Evolutionary conservation across 2,113 vertebrate genomes (phyloP).

Genomic region (Cyprinodon tularosa): DNA sequence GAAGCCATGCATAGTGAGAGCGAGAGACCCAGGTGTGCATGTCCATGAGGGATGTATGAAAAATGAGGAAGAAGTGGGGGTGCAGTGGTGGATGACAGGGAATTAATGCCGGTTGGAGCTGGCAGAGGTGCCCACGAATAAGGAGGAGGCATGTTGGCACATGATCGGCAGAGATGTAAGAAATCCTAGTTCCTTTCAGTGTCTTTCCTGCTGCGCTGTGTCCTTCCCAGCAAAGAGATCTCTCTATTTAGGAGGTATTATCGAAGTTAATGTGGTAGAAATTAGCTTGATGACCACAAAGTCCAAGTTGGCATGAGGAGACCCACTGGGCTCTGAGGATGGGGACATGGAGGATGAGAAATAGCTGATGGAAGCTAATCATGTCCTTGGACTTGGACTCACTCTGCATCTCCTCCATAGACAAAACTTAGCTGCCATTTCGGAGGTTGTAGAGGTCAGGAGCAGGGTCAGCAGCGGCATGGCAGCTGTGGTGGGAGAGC

Average conservation of each 20-base stretch:
- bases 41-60: conserved; percentile 66
- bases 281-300: conserved; percentile 61
- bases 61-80: conserved; percentile 44
- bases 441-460: conserved; percentile 59
- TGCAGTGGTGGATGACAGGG: conserved; percentile 40
- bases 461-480: conserved; percentile 60
- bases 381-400: conserved; percentile 67
- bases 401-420: conserved; percentile 38
- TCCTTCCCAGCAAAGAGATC: conserved; percentile 53
- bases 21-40: conserved; percentile 72
- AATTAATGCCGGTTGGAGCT: conserved; percentile 51
- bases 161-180: conserved; percentile 13
- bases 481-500: conserved; percentile 66
- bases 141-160: conserved; percentile 57
- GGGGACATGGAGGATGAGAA: conserved; percentile 55
- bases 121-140: conserved; percentile 61
- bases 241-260: conserved; percentile 76
- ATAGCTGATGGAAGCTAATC: conserved; percentile 64
- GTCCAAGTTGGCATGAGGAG: conserved; percentile 68
- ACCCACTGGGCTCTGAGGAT: conserved; percentile 27
- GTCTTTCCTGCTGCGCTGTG: conserved; percentile 31
- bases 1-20: conserved; percentile 19
- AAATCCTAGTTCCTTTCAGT: conserved; percentile 26
- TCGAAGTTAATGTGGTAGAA: conserved; percentile 74
- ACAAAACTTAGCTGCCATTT: conserved; percentile 17